These are phyloP conservation scores for Drosophila fungiperda DNA, from an alignment of 2,888 invertebrate genomes.

Conservation along the genomic window DNA sequence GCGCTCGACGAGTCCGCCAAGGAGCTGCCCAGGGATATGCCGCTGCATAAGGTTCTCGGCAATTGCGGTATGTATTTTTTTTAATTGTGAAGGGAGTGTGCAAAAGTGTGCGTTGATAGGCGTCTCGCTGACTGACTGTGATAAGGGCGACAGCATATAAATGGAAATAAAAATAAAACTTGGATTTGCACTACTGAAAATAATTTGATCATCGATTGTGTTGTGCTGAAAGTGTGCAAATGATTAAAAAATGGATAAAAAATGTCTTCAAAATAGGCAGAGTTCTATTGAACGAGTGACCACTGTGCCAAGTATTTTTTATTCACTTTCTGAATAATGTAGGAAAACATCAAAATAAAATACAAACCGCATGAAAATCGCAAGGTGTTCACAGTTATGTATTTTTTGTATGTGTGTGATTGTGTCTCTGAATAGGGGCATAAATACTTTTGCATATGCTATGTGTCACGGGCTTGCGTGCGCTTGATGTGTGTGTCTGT, in stretches of 20 bases:
- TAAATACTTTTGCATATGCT: conserved; percentile 51
- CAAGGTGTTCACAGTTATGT: conserved; percentile 53
- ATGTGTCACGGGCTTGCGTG: conserved; percentile 77
- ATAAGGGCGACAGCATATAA: conserved; percentile 26
- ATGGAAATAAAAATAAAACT: conserved; percentile 12
- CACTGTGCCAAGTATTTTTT: not conserved
- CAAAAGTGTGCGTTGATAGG: conserved; percentile 12
- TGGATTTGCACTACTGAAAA: not conserved
- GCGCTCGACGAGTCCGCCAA: conserved; percentile 90
- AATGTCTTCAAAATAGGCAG: not conserved
- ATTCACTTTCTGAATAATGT: conserved; percentile 1
- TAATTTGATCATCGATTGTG: not conserved
- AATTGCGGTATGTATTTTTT: conserved; percentile 79
- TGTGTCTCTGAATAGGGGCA: conserved; percentile 37
- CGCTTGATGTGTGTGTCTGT: conserved; percentile 20
- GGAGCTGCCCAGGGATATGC: conserved; percentile 87
- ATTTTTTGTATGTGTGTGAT: conserved; percentile 14
- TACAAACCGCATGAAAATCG: conserved; percentile 33
- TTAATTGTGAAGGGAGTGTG: conserved; percentile 21
- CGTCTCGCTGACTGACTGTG: conserved; percentile 7
- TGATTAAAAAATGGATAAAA: not conserved
- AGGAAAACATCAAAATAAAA: conserved; percentile 18
- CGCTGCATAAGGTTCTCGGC: conserved; percentile 81
- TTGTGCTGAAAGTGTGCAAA: not conserved
- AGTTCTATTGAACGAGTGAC: not conserved